Percentiles rank a stretch among this genome's conserved stretches.
Evolutionary conservation across 2,113 vertebrate genomes (phyloP).

Genomic region (Synodontis membranacea): DNA sequence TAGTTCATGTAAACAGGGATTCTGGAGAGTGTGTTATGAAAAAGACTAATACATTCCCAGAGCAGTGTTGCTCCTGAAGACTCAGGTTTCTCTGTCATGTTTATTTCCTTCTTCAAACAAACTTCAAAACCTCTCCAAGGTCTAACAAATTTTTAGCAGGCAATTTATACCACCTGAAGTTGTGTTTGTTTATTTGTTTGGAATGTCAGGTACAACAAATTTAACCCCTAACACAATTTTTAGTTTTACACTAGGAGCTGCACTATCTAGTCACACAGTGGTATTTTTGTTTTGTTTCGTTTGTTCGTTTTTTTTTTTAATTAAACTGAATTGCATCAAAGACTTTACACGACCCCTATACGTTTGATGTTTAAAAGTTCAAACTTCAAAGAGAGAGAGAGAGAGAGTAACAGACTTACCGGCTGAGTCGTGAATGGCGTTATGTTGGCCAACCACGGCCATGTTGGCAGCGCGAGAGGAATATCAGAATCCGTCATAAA

Average conservation of each 20-base stretch:
- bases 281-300: too few species aligned
- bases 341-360: not conserved
- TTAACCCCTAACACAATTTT: too few species aligned
- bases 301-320: too few species aligned
- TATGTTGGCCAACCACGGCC: constrained; percentile 46
- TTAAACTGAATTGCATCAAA: not conserved
- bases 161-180: too few species aligned
- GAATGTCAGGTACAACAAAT: not conserved
- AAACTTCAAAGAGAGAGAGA: too few species aligned
- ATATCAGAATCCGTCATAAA: constrained; percentile 48
- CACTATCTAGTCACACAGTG: not conserved
- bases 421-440: constrained; percentile 20
- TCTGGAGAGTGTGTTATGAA: not conserved
- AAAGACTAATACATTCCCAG: not conserved
- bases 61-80: not conserved
- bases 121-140: too few species aligned
- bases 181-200: not conserved
- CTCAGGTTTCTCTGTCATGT: not conserved
- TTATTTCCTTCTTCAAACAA: not conserved
- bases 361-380: not conserved
- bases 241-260: not conserved
- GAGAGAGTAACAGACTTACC: constrained; percentile 50
- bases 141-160: too few species aligned
- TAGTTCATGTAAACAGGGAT: not conserved
- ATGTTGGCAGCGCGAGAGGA: constrained; percentile 36